Conservation (phyloP, 2,113 vertebrate genomes). For the Eubucco bourcierii region DNA sequence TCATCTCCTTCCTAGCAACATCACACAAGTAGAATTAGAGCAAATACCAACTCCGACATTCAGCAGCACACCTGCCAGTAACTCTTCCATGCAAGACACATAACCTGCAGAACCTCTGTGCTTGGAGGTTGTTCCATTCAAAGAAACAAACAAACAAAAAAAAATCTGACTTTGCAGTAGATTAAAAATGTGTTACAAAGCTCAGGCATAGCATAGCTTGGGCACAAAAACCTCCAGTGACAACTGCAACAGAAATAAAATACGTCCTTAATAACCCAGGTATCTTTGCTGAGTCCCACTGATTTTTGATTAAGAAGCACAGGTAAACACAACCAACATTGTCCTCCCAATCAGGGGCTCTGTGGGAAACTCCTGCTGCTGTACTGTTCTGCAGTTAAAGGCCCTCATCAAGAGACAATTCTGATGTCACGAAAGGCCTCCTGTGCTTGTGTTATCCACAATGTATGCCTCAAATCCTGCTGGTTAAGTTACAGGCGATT, state of each 20-base stretch:
- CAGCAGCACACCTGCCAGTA: background rate
- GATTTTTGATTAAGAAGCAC: slow-evolving; percentile 43
- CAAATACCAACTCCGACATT: background rate
- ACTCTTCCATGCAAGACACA: background rate
- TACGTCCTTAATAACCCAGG: background rate
- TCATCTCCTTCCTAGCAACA: background rate
- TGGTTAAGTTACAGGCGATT: background rate
- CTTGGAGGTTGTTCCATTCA: background rate
- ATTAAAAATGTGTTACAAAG: background rate
- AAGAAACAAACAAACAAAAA: background rate
- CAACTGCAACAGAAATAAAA: slow-evolving; percentile 20
- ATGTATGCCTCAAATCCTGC: background rate
- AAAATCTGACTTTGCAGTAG: background rate
- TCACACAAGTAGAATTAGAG: background rate
- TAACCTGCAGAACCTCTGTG: background rate
- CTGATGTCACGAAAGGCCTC: background rate
- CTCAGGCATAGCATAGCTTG: background rate
- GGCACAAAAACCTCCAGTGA: background rate
- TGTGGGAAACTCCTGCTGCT: slow-evolving; percentile 20
- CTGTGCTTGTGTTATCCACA: background rate
- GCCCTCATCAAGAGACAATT: slow-evolving; percentile 26
- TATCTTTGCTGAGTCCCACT: background rate
- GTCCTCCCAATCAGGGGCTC: background rate
- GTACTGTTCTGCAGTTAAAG: background rate
- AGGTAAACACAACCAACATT: slow-evolving; percentile 26